Evolutionary conservation across 2,888 invertebrate genomes (phyloP), one percentile per base, ranked within the genome.

Genomic region (Entomobrya proxima): DNA sequence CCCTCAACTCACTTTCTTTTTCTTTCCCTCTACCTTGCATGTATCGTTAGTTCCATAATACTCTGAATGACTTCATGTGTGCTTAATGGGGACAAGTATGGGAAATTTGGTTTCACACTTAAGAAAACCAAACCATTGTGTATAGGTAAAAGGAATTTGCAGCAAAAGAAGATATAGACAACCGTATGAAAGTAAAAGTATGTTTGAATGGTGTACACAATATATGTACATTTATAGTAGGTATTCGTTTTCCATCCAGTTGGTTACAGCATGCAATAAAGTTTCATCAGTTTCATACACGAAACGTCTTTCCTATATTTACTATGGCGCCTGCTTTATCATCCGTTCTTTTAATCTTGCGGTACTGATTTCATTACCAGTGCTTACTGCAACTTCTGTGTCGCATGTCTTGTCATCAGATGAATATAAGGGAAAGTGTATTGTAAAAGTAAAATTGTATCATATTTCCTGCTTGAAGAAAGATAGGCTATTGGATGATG

Each of bases 221-320:
- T 50, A 52, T 74, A 1, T 55, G 11, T 55, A 76, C 37, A 37
- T 7, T 24, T n/a, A n/a, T n/a, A n/a, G n/a, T n/a, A n/a, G 24
- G 6, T 76, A 40, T 76, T 21, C 40, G 58, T 40, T 55, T 78
- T 67, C 18, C 78, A 64, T 47, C 64, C 47, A 77, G 77, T 77
- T 32, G 79, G 37, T 35, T 13, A 64, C 64, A 37, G 37, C 64
- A 37, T 64, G 64, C 18, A 64, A 37, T 32, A 82, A 82, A 61
- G 37, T 82, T 82, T 74, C 81, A 82, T 74, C 74, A 82, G n/a
- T n/a, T n/a, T 74, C 81, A 72, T 50, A 82, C 80, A 80, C 58
- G 74, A 82, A 64, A 64, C 75, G 81, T 82, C 81, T 82, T 75
- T 37, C 64, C 64, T 64, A 74, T 82, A 75, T 82, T 82, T 82